Evolutionary conservation across 1,140 invertebrate species (phyloP).

Genomic region (Calephelis virginiensis): DNA sequence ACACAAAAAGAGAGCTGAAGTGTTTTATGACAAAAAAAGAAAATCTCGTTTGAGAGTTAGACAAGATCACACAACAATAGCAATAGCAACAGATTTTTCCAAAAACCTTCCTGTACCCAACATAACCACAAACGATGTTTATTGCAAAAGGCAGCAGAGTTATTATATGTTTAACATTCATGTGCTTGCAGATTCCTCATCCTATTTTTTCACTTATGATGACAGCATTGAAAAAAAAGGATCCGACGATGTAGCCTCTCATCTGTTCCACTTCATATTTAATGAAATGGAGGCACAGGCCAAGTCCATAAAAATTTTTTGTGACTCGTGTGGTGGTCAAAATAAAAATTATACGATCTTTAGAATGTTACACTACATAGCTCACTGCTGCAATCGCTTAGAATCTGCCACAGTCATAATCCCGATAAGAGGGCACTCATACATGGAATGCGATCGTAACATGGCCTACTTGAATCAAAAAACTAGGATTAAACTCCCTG

Average conservation of each 20-base stretch:
- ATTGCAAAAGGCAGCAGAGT: not conserved
- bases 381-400: too few species aligned
- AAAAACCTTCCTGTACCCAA: constrained; percentile 29
- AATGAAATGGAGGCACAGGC: too few species aligned
- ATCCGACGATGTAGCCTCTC: constrained; percentile 2
- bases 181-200: constrained; percentile 25
- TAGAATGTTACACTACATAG: too few species aligned
- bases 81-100: constrained; percentile 24
- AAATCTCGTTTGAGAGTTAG: constrained; percentile 9
- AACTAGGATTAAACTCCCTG: too few species aligned
- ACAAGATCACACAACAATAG: not conserved
- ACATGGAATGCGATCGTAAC: too few species aligned
- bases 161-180: constrained; percentile 18
- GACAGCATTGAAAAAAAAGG: constrained; percentile 14
- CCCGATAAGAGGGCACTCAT: too few species aligned
- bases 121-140: constrained; percentile 23
- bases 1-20: constrained; percentile 17
- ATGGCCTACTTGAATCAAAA: too few species aligned
- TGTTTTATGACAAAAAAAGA: constrained; percentile 19
- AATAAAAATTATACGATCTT: too few species aligned
- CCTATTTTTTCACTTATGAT: constrained; percentile 36
- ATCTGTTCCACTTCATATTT: too few species aligned
- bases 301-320: too few species aligned
- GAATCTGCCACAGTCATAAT: too few species aligned
- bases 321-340: too few species aligned